Conservation (phyloP, 2,888 invertebrate species). For the Caenorhabditis becei region DNA sequence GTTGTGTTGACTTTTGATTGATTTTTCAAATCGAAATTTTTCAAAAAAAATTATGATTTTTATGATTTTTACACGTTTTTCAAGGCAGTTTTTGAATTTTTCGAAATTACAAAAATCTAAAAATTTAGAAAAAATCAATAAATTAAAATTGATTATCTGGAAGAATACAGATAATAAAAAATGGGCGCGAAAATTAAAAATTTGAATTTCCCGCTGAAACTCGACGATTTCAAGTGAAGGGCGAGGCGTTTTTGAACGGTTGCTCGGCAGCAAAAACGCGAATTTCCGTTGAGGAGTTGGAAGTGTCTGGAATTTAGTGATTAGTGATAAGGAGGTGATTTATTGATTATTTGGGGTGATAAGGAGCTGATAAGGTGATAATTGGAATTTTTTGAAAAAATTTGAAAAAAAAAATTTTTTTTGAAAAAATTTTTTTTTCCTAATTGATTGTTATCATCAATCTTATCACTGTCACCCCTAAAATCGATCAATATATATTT, state of each 20-base stretch:
- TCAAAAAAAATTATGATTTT: too few relatives aligned
- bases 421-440: neutral
- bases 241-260: conserved; percentile 46
- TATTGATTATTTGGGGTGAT: too few relatives aligned
- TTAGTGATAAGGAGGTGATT: too few relatives aligned
- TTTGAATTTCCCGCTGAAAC: neutral
- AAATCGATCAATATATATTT: neutral
- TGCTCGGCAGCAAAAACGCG: conserved; percentile 68
- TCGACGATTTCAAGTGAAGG: conserved; percentile 46
- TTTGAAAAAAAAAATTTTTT: neutral
- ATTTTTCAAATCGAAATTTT: too few relatives aligned
- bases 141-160: too few relatives aligned
- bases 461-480: too few relatives aligned
- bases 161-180: too few relatives aligned
- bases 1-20: neutral
- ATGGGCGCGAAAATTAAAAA: neutral
- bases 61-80: conserved; percentile 27
- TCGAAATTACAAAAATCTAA: neutral
- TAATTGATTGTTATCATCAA: too few relatives aligned
- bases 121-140: neutral
- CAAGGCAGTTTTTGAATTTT: conserved; percentile 12
- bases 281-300: conserved; percentile 68
- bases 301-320: conserved; percentile 66
- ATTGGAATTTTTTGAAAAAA: too few relatives aligned
- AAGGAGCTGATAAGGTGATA: too few relatives aligned